Evolutionary conservation across 2,113 vertebrate species (phyloP).

Genomic region (Podarcis cretensis): DNA sequence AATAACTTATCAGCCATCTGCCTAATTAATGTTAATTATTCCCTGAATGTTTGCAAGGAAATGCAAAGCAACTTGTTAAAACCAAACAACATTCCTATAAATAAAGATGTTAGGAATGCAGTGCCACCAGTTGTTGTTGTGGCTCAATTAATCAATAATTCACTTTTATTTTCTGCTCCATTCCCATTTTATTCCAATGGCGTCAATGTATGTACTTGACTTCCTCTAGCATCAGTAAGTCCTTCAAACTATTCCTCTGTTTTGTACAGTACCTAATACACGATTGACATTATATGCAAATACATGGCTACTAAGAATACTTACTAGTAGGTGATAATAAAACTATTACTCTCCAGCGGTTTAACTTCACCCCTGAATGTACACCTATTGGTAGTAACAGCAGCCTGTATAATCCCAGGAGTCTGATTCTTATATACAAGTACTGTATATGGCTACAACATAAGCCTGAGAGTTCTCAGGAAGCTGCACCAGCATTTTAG

Average conservation of each 20-base stretch:
- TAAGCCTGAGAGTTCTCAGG: too few relatives aligned
- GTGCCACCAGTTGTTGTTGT: not conserved
- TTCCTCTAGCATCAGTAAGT: not conserved
- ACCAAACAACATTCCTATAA: not conserved
- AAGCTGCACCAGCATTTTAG: not conserved
- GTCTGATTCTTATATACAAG: too few relatives aligned
- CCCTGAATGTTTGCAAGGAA: not conserved
- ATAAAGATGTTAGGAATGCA: not conserved
- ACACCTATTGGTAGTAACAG: not conserved
- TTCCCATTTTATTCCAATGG: not conserved
- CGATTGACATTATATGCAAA: not conserved
- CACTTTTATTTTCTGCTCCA: not conserved
- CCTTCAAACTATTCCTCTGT: not conserved
- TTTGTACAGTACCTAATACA: not conserved
- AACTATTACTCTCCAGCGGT: not conserved
- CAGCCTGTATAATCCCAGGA: not conserved
- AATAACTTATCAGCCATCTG: not conserved
- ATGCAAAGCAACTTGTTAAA: not conserved
- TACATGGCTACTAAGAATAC: not conserved
- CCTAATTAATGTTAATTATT: conserved; percentile 6
- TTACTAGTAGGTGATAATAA: not conserved
- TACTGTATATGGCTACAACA: too few relatives aligned
- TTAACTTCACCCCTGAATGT: too few relatives aligned
- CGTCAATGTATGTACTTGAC: not conserved
- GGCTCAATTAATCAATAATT: not conserved